Conservation (phyloP, 2,888 invertebrate genomes). For the Sarcophaga carnaria region DNA sequence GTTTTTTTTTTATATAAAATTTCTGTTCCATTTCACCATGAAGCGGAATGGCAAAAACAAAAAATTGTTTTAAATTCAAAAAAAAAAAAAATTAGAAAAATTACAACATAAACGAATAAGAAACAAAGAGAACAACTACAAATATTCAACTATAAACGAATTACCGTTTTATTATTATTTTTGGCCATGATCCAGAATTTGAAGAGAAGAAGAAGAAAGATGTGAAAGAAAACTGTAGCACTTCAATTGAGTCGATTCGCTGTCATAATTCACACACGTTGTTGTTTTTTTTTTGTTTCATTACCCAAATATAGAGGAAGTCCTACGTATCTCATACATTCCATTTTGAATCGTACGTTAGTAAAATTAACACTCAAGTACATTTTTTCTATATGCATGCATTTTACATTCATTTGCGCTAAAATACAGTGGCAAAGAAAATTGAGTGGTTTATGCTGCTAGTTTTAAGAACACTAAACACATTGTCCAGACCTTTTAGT, state of each 20-base stretch:
- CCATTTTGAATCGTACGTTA: not conserved
- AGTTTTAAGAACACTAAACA: too few relatives aligned
- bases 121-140: not conserved
- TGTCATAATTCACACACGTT: constrained; percentile 66
- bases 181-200: constrained; percentile 61
- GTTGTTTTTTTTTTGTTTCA: not conserved
- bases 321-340: constrained; percentile 23
- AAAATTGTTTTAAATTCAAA: not conserved
- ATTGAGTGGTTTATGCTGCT: not conserved
- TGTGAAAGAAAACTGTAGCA: constrained; percentile 49
- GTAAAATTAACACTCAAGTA: constrained; percentile 47
- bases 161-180: constrained; percentile 64
- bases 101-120: too few relatives aligned
- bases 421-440: constrained; percentile 3
- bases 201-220: not conserved
- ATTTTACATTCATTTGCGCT: not conserved
- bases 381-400: not conserved
- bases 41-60: not conserved
- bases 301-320: too few relatives aligned
- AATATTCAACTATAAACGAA: constrained; percentile 52
- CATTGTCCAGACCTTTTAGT: too few relatives aligned
- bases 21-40: constrained; percentile 40
- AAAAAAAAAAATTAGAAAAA: constrained; percentile 10
- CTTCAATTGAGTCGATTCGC: constrained; percentile 65
- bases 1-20: constrained; percentile 26